Conservation (phyloP, 2,797 vertebrate species). For the Acipenser oxyrinchus region DNA sequence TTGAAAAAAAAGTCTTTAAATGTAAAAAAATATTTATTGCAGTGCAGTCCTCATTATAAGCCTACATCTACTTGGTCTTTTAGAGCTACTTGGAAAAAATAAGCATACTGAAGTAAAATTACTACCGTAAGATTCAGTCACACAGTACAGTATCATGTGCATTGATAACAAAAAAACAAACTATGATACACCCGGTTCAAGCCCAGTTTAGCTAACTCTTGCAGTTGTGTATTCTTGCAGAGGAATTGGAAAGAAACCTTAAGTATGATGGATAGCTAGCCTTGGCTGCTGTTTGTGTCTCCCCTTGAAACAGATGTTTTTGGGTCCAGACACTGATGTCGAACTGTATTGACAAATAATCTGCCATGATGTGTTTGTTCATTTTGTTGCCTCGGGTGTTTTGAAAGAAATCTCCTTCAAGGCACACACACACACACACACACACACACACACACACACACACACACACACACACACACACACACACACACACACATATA, state of each 20-base stretch:
- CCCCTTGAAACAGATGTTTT: constrained; percentile 47
- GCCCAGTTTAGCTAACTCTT: constrained; percentile 21
- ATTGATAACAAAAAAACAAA: constrained; percentile 1
- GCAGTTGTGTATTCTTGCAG: constrained; percentile 35
- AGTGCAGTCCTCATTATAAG: no score
- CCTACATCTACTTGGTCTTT: no score
- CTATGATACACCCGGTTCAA: neutral
- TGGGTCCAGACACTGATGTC: constrained; percentile 33
- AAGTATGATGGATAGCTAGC: constrained; percentile 31
- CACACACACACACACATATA: constrained; percentile 11
- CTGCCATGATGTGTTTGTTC: constrained; percentile 48
- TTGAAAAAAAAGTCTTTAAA: no score
- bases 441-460: constrained; percentile 14
- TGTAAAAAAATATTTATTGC: no score
- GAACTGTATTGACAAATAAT: constrained; percentile 53
- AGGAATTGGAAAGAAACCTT: constrained; percentile 24
- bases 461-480: constrained; percentile 16
- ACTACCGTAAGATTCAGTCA: no score
- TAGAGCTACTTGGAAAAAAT: no score
- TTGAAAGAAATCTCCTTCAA: constrained; percentile 34
- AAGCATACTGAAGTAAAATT: no score
- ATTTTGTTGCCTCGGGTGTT: constrained; percentile 44
- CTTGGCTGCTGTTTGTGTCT: constrained; percentile 38
- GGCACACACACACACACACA: constrained; percentile 13
- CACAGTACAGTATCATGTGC: neutral